Conservation (phyloP, 2,113 vertebrate species). For the Lichenostomus cassidix region DNA sequence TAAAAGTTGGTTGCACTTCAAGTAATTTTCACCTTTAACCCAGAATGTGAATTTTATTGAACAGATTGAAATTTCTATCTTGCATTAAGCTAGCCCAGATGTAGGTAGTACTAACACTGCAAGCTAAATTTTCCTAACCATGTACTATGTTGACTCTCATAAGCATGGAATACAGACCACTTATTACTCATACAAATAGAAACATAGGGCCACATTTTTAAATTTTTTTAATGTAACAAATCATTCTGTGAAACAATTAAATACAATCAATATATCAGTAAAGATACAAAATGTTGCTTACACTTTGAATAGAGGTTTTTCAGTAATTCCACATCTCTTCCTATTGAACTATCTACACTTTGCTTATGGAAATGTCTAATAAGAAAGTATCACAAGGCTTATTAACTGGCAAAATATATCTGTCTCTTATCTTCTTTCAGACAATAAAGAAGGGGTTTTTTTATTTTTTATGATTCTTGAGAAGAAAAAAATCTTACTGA, state of each 20-base stretch:
- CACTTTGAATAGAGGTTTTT: neutral
- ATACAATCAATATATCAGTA: too few relatives aligned
- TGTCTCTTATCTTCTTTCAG: neutral
- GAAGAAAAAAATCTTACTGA: neutral
- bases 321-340: neutral
- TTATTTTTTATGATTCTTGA: neutral
- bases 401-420: neutral
- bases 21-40: neutral
- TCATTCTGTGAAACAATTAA: neutral
- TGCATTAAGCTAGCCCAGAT: neutral
- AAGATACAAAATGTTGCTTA: neutral
- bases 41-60: neutral
- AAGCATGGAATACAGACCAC: neutral
- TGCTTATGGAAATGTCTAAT: neutral
- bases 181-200: neutral
- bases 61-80: neutral
- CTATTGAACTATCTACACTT: neutral
- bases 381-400: neutral
- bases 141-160: neutral
- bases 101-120: neutral
- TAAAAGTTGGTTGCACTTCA: neutral
- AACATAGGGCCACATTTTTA: neutral
- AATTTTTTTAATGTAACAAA: neutral
- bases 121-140: neutral
- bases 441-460: accelerated